Percentiles rank a stretch among this genome's conserved stretches.
These are phyloP conservation scores for Nomada goodeniana DNA, from an alignment of 2,888 invertebrate species.

Conservation along the genomic window DNA sequence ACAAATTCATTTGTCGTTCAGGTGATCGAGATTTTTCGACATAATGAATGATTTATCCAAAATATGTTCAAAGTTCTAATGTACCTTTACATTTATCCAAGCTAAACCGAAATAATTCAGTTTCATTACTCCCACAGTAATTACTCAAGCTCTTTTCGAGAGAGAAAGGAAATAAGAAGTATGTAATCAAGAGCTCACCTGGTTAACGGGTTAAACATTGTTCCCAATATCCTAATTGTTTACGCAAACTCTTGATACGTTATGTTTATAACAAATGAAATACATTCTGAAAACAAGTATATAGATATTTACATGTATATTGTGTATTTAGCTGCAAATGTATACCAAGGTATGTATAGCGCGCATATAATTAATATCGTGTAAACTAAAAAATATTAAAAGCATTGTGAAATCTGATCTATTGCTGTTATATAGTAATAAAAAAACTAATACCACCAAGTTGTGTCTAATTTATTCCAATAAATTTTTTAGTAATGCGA, in stretches of 20 bases:
- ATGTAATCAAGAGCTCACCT: too few relatives aligned
- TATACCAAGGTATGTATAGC: slow-evolving; percentile 8
- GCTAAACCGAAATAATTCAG: too few relatives aligned
- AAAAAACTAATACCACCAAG: slow-evolving; percentile 8
- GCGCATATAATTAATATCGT: slow-evolving; percentile 16
- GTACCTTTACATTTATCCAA: too few relatives aligned
- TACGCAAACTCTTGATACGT: not conserved
- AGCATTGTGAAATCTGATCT: slow-evolving; percentile 7
- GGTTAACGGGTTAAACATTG: not conserved
- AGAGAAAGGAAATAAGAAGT: too few relatives aligned
- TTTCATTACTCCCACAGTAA: too few relatives aligned
- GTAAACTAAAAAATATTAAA: not conserved
- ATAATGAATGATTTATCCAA: not conserved
- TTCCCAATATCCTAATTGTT: slow-evolving; percentile 5
- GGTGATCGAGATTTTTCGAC: too few relatives aligned
- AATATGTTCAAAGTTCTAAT: not conserved
- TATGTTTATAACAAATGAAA: not conserved
- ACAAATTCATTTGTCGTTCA: too few relatives aligned
- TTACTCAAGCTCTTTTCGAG: too few relatives aligned
- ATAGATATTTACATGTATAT: slow-evolving; percentile 16
- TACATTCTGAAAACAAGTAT: slow-evolving; percentile 11
- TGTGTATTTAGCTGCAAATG: slow-evolving; percentile 36
- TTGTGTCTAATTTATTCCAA: slow-evolving; percentile 23
- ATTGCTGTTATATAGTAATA: slow-evolving; percentile 12
- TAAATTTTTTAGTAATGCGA: not conserved